These are phyloP conservation scores for Myotis brandtii DNA, from an alignment of 2,113 vertebrate genomes.

Conservation along the genomic window DNA sequence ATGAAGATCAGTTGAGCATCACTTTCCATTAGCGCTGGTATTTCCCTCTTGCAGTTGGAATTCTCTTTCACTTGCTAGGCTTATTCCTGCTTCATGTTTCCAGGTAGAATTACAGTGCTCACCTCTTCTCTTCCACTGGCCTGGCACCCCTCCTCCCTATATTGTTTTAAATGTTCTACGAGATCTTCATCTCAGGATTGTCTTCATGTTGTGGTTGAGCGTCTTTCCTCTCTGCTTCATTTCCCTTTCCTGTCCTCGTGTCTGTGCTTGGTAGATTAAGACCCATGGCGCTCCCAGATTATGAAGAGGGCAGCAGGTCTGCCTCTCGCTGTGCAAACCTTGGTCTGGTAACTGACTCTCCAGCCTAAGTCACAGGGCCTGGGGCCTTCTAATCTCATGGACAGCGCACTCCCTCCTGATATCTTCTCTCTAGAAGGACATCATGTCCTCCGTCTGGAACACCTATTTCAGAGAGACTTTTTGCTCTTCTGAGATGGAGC, in stretches of 20 bases:
- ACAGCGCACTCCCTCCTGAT: not conserved
- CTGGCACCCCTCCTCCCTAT: not conserved
- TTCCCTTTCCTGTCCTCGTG: not conserved
- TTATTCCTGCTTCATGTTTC: not conserved
- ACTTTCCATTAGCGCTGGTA: not conserved
- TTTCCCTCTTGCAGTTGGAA: not conserved
- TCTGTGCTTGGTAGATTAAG: not conserved
- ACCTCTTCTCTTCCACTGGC: not conserved
- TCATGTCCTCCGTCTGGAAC: not conserved
- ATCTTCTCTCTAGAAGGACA: not conserved
- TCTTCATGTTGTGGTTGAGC: not conserved
- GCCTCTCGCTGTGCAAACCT: not conserved
- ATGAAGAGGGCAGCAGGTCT: not conserved
- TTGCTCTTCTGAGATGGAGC: not conserved
- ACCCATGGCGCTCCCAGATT: fast-evolving
- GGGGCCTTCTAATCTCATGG: not conserved
- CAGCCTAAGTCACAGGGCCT: not conserved
- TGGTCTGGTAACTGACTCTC: not conserved
- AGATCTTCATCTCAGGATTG: not conserved
- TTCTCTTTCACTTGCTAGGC: not conserved
- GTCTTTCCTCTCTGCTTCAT: not conserved
- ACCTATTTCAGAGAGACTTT: not conserved
- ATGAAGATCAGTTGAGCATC: not conserved
- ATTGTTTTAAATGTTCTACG: not conserved
- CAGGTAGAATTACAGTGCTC: not conserved